A percentile compares a stretch with the other conserved stretches of the same genome.
These are phyloP conservation scores for Ophion ellenae DNA, from an alignment of 2,888 invertebrate genomes.

Conservation along the genomic window DNA sequence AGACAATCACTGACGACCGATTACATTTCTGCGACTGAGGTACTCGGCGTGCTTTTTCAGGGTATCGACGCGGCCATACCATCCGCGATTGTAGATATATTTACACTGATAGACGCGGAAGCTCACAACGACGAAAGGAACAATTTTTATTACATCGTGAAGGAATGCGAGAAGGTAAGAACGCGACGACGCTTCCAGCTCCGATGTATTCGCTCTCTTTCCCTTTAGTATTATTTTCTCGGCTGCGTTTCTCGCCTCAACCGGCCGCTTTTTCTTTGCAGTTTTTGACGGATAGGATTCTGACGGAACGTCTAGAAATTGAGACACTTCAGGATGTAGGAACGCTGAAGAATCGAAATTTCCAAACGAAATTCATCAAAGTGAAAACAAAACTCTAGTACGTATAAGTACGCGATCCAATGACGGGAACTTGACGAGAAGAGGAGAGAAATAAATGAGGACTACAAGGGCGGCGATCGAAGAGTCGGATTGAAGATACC, in stretches of 20 bases:
- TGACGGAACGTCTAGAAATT: constrained; percentile 96
- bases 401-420: constrained; percentile 84
- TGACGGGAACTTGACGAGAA: constrained; percentile 8
- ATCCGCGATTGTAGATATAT: constrained; percentile 93
- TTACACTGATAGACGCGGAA: constrained; percentile 94
- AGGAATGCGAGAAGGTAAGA: constrained; percentile 90
- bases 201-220: neutral
- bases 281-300: constrained; percentile 92
- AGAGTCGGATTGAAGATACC: neutral
- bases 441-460: neutral
- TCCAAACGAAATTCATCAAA: constrained; percentile 98
- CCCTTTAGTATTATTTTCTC: neutral
- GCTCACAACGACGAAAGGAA: constrained; percentile 90
- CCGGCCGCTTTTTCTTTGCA: constrained; percentile 75
- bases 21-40: neutral
- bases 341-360: constrained; percentile 94
- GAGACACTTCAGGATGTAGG: constrained; percentile 97
- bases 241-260: constrained; percentile 9
- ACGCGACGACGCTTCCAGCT: neutral
- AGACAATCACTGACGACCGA: neutral
- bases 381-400: constrained; percentile 99
- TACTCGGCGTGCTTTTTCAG: constrained; percentile 83
- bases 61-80: constrained; percentile 91
- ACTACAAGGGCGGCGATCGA: no score
- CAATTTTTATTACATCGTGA: constrained; percentile 91